phyloP scores from a whole-genome alignment of 1,140 invertebrate species.

The silkworm (Bombyx mori) region DNA sequence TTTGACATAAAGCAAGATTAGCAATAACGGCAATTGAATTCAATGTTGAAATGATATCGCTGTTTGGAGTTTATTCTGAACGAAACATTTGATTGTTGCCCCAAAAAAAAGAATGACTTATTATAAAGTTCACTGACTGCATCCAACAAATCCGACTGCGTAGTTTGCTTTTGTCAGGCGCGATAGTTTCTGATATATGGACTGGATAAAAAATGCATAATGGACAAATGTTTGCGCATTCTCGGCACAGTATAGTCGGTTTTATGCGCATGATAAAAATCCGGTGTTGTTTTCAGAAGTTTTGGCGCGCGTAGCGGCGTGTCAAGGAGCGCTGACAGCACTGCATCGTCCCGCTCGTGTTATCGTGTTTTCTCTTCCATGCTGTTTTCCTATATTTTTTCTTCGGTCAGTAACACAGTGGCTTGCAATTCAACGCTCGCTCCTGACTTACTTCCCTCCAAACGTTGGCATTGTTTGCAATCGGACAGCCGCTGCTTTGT shows the following conservation, averaged over 20 bases:
- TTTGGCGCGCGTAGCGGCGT: constrained; percentile 20
- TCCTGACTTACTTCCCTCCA: constrained; percentile 32
- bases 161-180: constrained; percentile 37
- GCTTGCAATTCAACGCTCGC: constrained; percentile 34
- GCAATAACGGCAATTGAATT: neutral
- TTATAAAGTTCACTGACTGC: constrained; percentile 34
- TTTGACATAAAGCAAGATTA: neutral
- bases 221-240: constrained; percentile 36
- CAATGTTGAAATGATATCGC: constrained; percentile 17
- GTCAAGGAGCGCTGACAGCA: constrained; percentile 41
- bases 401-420: constrained; percentile 20
- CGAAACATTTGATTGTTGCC: constrained; percentile 8
- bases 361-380: constrained; percentile 16
- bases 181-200: constrained; percentile 40
- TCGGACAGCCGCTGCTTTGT: constrained; percentile 23
- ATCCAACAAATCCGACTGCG: constrained; percentile 30
- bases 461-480: constrained; percentile 30
- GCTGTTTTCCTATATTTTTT: constrained; percentile 17
- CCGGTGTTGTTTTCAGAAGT: constrained; percentile 27
- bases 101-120: constrained; percentile 6
- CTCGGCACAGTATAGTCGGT: constrained; percentile 18
- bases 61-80: constrained; percentile 16
- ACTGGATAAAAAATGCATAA: constrained; percentile 37
- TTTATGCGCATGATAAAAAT: constrained; percentile 30
- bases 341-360: constrained; percentile 8